Conservation (phyloP, 2,113 vertebrate species). For the Phylloscopus whistleri region DNA sequence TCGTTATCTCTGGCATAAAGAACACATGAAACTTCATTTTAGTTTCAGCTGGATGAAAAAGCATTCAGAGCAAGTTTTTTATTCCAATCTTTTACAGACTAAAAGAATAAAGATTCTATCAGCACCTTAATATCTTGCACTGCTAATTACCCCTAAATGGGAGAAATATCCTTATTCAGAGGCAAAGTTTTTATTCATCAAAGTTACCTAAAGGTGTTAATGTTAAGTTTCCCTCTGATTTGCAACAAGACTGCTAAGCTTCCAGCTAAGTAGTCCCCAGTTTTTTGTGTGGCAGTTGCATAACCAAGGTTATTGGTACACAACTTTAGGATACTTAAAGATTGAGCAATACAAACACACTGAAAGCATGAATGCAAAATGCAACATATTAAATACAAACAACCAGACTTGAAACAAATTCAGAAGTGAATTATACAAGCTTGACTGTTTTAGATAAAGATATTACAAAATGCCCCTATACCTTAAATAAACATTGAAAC, state of each 20-base stretch:
- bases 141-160: background rate
- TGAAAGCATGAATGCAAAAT: background rate
- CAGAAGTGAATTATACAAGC: background rate
- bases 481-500: background rate
- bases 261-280: background rate
- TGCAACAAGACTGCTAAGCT: background rate
- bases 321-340: background rate
- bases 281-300: background rate
- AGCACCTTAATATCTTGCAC: background rate
- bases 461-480: background rate
- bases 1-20: background rate
- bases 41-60: background rate
- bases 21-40: background rate
- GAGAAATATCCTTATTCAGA: background rate
- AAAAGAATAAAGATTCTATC: background rate
- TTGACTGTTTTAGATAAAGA: background rate
- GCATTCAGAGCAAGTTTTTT: background rate
- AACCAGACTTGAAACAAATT: background rate
- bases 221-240: background rate
- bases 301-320: background rate
- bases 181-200: background rate
- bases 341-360: background rate
- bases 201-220: background rate
- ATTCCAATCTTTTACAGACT: background rate
- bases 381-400: background rate